Evolutionary conservation across 2,113 vertebrate species (phyloP).

Genomic region (Litocranius walleri): DNA sequence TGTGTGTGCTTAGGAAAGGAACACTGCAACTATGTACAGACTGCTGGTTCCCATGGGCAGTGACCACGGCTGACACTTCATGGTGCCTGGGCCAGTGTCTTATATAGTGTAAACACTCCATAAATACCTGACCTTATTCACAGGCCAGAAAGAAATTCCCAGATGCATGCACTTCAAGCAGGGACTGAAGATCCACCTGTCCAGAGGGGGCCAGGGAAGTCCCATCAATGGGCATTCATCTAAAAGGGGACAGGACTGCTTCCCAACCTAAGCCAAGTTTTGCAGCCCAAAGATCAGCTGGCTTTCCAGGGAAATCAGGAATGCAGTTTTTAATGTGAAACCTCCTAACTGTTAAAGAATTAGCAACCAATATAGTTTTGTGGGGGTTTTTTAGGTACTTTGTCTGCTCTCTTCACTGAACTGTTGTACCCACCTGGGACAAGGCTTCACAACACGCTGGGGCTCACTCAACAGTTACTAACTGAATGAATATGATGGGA

Average conservation of each 20-base stretch:
- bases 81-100: neutral
- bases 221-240: neutral
- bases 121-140: neutral
- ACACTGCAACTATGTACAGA: neutral
- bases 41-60: fast-evolving
- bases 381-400: neutral
- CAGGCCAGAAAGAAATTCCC: neutral
- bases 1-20: neutral
- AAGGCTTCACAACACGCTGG: neutral
- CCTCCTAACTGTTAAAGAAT: neutral
- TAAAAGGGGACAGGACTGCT: neutral
- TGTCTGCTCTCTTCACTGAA: neutral
- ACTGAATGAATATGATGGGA: neutral
- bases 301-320: neutral
- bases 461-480: neutral
- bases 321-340: neutral
- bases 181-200: neutral
- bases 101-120: neutral
- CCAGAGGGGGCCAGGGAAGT: neutral
- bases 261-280: neutral
- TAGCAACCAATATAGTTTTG: neutral
- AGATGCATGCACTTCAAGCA: neutral
- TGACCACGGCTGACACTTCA: neutral
- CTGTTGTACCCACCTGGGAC: neutral
- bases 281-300: neutral